A percentile compares a stretch with the other conserved stretches of the same genome.
These are phyloP conservation scores for Erythrocercus mccallii DNA, from an alignment of 2,113 vertebrate species.

Conservation along the genomic window DNA sequence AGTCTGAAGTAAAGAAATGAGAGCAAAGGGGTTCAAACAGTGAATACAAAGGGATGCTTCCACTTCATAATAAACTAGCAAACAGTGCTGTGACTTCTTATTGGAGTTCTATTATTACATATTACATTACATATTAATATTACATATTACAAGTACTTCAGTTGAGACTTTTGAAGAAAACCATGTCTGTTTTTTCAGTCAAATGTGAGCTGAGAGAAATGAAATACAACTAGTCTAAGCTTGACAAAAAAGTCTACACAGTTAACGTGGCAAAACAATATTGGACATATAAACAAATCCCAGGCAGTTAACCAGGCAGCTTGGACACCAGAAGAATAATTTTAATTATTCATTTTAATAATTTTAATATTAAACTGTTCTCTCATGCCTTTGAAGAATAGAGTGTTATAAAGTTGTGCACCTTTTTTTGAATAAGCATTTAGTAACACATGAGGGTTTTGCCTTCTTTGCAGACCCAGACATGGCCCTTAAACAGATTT, in stretches of 20 bases:
- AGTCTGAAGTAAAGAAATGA: not conserved
- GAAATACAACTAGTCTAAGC: not conserved
- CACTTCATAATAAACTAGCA: not conserved
- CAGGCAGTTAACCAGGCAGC: not conserved
- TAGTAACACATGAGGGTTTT: not conserved
- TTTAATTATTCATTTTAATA: not conserved
- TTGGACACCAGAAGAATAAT: not conserved
- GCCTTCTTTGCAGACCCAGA: not conserved
- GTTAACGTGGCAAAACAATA: not conserved
- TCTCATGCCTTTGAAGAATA: not conserved
- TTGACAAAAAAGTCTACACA: not conserved
- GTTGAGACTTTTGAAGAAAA: not conserved
- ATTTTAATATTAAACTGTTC: not conserved
- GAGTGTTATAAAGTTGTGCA: not conserved
- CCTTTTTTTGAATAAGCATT: not conserved
- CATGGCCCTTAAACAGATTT: not conserved
- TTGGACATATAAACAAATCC: not conserved
- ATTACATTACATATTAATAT: no score
- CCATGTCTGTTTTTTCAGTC: not conserved
- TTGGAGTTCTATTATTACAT: not conserved
- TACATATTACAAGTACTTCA: not conserved
- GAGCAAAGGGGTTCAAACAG: not conserved
- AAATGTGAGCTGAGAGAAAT: not conserved
- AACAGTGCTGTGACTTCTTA: not conserved
- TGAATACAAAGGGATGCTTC: not conserved